These are phyloP conservation scores for Hylyphantes graminicola DNA, from an alignment of 1,140 invertebrate genomes.

Conservation along the genomic window DNA sequence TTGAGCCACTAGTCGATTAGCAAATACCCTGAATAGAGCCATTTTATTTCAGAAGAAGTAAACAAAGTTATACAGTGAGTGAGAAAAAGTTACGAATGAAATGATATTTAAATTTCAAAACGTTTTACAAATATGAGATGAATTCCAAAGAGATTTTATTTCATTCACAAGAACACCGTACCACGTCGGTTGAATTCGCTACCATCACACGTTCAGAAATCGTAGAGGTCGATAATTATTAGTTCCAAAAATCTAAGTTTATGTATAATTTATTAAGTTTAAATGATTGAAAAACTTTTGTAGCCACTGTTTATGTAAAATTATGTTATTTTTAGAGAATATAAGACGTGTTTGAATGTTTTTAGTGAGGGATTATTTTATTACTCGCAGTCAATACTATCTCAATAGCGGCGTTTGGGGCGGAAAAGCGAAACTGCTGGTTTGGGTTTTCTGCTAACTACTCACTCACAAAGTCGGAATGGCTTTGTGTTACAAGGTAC, in stretches of 20 bases:
- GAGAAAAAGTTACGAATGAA: too few species aligned
- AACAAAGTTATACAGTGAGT: too few species aligned
- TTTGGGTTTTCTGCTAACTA: neutral
- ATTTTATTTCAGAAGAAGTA: slow-evolving; percentile 44
- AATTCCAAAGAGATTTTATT: neutral
- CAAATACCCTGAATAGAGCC: slow-evolving; percentile 58
- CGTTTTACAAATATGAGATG: too few species aligned
- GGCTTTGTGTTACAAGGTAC: too few species aligned
- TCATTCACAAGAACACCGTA: slow-evolving; percentile 41
- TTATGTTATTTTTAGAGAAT: neutral
- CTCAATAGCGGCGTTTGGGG: slow-evolving; percentile 19
- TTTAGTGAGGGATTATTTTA: slow-evolving; percentile 41
- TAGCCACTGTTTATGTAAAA: neutral
- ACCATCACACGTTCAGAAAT: slow-evolving; percentile 11
- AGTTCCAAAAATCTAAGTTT: neutral
- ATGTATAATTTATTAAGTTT: neutral
- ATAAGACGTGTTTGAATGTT: neutral
- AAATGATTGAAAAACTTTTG: neutral
- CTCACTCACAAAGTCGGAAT: too few species aligned
- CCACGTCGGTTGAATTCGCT: slow-evolving; percentile 31
- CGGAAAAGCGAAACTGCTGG: slow-evolving; percentile 21
- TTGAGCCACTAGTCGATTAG: slow-evolving; percentile 45
- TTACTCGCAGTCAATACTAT: slow-evolving; percentile 18
- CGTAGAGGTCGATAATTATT: slow-evolving; percentile 16
- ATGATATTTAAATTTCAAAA: too few species aligned